A percentile compares a stretch with the other conserved stretches of the same genome.
Conservation (phyloP, 2,113 vertebrate genomes). For the Oceanites oceanicus region DNA sequence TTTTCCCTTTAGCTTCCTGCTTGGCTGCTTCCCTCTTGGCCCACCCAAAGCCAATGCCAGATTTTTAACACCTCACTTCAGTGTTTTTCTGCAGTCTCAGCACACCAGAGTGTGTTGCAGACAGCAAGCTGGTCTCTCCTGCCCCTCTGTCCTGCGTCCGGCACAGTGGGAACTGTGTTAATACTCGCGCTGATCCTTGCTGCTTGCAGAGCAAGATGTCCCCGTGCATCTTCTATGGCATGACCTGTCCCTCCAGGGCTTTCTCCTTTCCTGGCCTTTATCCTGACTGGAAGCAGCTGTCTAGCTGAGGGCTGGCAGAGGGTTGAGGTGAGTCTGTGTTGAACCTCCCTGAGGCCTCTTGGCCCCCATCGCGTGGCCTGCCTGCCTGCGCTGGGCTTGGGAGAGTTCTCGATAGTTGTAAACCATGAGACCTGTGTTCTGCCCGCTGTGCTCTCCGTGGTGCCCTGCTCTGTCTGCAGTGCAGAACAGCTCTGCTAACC, state of each 20-base stretch:
- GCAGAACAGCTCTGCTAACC: not conserved
- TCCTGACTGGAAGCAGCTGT: not conserved
- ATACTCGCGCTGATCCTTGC: not conserved
- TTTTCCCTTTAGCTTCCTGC: not conserved
- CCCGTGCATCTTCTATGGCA: not conserved
- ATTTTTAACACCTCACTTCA: not conserved
- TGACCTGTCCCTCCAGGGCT: not conserved
- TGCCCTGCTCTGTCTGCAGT: not conserved
- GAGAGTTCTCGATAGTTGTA: not conserved
- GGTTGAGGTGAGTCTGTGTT: not conserved
- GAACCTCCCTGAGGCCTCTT: not conserved
- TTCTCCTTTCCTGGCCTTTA: not conserved
- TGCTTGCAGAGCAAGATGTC: not conserved
- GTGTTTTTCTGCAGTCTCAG: not conserved
- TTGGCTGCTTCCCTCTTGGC: not conserved
- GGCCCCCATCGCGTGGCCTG: not conserved
- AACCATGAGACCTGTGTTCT: not conserved
- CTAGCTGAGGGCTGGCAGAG: not conserved
- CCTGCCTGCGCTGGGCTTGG: rapidly evolving
- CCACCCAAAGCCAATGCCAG: not conserved
- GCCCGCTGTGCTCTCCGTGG: not conserved
- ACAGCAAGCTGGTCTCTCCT: not conserved
- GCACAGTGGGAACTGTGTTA: not conserved
- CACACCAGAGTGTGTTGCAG: not conserved
- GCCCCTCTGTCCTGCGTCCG: rapidly evolving